A percentile compares a stretch with the other conserved stretches of the same genome.
Conservation (phyloP, 2,888 invertebrate species). For the Thera obeliscata region DNA sequence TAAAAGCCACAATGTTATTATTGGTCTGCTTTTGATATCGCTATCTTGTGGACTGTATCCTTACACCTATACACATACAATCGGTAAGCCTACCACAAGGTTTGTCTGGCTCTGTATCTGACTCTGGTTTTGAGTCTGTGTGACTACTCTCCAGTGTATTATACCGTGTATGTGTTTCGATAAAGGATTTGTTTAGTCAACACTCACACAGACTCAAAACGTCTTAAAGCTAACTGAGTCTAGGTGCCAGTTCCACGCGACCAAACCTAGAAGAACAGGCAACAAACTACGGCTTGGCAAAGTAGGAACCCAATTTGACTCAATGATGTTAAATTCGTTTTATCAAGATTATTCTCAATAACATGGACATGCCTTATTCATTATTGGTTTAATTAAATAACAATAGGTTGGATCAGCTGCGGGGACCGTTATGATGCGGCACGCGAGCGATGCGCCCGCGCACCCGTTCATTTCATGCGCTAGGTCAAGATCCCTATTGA, state of each 20-base stretch:
- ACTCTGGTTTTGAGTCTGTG: no score
- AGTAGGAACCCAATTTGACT: background rate
- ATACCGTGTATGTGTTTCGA: no score
- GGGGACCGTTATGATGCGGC: constrained; percentile 67
- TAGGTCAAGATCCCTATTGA: constrained; percentile 53
- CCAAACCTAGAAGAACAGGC: no score
- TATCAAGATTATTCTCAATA: constrained; percentile 33
- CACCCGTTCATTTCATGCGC: constrained; percentile 47
- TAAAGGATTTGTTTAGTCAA: no score
- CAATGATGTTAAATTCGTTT: constrained; percentile 26
- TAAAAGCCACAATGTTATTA: no score
- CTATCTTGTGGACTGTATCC: constrained; percentile 7
- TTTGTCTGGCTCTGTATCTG: no score
- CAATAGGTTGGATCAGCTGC: constrained; percentile 75
- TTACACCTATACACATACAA: background rate
- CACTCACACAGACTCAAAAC: no score
- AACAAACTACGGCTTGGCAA: no score
- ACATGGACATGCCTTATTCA: constrained; percentile 27
- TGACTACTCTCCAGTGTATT: no score
- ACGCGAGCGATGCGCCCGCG: constrained; percentile 59
- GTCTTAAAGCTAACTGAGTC: no score
- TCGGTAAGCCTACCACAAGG: no score
- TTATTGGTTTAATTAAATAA: constrained; percentile 73
- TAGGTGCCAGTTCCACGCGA: no score
- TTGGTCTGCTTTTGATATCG: background rate